These are phyloP conservation scores for Xestia xanthographa DNA, from an alignment of 2,888 invertebrate species.

Conservation along the genomic window DNA sequence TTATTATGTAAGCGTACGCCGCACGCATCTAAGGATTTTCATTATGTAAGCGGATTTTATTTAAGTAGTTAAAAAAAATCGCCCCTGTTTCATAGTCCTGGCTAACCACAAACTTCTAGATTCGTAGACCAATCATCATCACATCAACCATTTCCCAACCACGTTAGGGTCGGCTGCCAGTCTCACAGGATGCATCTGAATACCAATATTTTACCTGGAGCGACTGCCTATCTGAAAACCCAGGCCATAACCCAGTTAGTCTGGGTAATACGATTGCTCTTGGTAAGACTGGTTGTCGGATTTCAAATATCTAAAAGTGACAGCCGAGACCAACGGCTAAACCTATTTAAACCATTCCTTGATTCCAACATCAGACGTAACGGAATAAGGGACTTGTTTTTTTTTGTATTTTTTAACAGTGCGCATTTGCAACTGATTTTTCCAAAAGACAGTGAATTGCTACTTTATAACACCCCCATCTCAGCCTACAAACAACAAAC, in stretches of 20 bases:
- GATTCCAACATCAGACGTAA: not conserved
- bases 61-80: not conserved
- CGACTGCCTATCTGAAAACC: no score
- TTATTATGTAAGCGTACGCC: not conserved
- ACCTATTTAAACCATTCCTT: no score
- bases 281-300: no score
- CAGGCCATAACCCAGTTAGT: no score
- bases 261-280: no score
- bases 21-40: not conserved
- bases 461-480: not conserved
- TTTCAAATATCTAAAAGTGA: no score
- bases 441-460: not conserved
- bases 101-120: not conserved
- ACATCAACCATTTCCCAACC: no score
- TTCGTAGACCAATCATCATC: not conserved
- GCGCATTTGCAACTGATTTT: not conserved
- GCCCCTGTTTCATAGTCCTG: not conserved
- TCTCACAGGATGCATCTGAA: no score
- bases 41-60: not conserved
- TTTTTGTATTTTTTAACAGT: no score
- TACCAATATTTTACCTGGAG: no score
- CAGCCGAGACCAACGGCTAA: no score
- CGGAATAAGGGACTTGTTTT: not conserved
- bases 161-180: no score
- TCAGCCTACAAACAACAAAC: slow-evolving; percentile 45